Evolutionary conservation across 2,888 invertebrate genomes (phyloP), one percentile per base, ranked within the genome.

Genomic region (Tenthredo amoena): DNA sequence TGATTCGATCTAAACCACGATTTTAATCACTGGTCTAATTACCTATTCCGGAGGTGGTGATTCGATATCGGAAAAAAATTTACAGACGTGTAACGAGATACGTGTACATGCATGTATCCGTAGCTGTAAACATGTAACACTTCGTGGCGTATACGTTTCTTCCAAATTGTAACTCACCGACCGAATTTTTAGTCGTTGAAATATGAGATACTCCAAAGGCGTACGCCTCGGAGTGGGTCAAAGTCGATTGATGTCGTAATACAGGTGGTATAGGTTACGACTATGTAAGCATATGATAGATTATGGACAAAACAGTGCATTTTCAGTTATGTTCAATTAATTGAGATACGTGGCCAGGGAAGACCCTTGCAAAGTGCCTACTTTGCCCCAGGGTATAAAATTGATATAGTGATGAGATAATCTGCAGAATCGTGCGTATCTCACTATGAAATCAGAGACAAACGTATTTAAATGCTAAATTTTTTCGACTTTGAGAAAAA

Each of bases 161-260:
- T 68, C 34, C 1, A 15, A 31, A 7, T 34, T 1, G 68, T 68
- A 68, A 68, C 34, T 26, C 68, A 10, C 26, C 31, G 34, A 34
- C 68, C 34, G 68, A 68, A 68, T 68, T 68, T 34, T 68, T 1
- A 68, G 68, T 34, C 34, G 1, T 68, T 34, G 68, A 68, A 68
- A 68, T 34, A 68, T 68, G 68, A 68, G 68, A 68, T 34, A 68
- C 68, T 68, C 31, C 18, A 34, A 55, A 31, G 26, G 40, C 62
- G 37, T 50, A 31, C 21, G 58, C n/a, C 37, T 31, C 26, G 21
- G 40, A 81, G 81, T 62, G 62, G 81, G 81, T 81, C 58, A 81
- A 81, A 81, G 81, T 81, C 81, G 81, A 62, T 81, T 15, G 62
- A 81, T 81, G 37, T 81, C 34, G 31, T 31, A 77, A 50, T 21